Evolutionary conservation across 2,888 invertebrate species (phyloP).

Genomic region (Apocheima hispidaria): DNA sequence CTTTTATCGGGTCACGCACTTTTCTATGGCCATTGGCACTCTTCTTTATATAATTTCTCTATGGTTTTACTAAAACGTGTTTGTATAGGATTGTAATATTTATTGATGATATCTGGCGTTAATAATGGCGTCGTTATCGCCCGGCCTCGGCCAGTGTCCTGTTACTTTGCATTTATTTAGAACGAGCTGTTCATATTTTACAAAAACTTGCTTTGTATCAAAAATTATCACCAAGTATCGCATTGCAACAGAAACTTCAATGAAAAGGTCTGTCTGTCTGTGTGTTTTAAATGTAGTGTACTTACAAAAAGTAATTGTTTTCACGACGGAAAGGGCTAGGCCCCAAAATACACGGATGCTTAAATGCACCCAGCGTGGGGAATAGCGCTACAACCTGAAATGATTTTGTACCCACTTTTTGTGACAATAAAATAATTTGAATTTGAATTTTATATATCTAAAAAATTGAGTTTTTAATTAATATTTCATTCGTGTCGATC

Average conservation of each 20-base stretch:
- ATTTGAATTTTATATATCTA: no score
- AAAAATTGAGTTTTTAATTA: slow-evolving; percentile 24
- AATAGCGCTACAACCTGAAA: no score
- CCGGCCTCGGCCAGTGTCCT: slow-evolving; percentile 48
- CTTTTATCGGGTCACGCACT: no score
- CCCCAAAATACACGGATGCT: no score
- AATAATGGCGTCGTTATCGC: slow-evolving; percentile 54
- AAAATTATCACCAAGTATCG: slow-evolving; percentile 17
- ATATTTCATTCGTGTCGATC: slow-evolving; percentile 33
- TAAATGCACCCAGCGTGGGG: no score
- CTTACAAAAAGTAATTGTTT: neutral
- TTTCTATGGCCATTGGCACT: no score
- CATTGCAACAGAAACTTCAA: slow-evolving; percentile 1
- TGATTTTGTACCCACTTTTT: no score
- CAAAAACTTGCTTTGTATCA: slow-evolving; percentile 51
- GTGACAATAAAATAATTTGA: no score
- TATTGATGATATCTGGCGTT: slow-evolving; percentile 63
- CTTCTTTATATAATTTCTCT: no score
- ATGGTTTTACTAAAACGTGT: slow-evolving; percentile 61
- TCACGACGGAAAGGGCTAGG: neutral
- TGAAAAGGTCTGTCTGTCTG: neutral
- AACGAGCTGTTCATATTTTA: slow-evolving; percentile 55
- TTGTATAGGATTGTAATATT: slow-evolving; percentile 70
- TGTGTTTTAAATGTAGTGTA: neutral
- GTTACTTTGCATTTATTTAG: slow-evolving; percentile 49